These are phyloP conservation scores for Haliaeetus leucogaster DNA, from an alignment of 2,113 vertebrate genomes.

Conservation along the genomic window DNA sequence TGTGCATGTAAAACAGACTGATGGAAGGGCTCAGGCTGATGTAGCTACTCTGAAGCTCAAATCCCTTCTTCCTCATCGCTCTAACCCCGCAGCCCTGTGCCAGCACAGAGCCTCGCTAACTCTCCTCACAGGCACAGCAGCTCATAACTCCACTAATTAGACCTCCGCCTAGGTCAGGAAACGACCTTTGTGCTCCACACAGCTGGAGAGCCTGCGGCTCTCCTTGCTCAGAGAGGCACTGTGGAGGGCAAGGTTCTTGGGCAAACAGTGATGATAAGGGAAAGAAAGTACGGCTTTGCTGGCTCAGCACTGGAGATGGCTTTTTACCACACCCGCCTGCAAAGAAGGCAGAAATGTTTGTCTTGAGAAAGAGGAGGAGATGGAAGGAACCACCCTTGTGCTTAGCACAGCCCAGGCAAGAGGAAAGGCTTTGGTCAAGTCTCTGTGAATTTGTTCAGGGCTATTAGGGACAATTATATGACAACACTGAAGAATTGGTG, in stretches of 20 bases:
- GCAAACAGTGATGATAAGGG: not conserved
- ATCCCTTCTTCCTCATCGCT: not conserved
- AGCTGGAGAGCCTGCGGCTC: not conserved
- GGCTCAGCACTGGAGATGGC: conserved; percentile 20
- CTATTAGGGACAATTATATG: not conserved
- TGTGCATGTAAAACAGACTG: not conserved
- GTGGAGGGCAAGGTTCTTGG: not conserved
- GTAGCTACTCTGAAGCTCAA: not conserved
- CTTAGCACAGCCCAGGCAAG: not conserved
- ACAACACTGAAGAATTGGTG: fast-evolving
- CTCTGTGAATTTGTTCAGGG: not conserved
- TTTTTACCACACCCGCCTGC: not conserved
- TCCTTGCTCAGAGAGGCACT: not conserved
- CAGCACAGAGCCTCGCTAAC: not conserved
- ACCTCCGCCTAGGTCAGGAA: not conserved
- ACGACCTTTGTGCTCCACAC: not conserved
- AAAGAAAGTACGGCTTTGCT: not conserved
- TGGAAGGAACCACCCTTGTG: not conserved
- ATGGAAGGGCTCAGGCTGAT: not conserved
- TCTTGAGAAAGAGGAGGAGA: not conserved
- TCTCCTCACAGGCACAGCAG: not conserved
- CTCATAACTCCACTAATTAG: not conserved
- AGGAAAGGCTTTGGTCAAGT: not conserved
- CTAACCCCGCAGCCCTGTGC: not conserved
- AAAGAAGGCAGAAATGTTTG: not conserved